Conservation (phyloP, 2,888 invertebrate genomes). For the Sclerodermus sp. region DNA sequence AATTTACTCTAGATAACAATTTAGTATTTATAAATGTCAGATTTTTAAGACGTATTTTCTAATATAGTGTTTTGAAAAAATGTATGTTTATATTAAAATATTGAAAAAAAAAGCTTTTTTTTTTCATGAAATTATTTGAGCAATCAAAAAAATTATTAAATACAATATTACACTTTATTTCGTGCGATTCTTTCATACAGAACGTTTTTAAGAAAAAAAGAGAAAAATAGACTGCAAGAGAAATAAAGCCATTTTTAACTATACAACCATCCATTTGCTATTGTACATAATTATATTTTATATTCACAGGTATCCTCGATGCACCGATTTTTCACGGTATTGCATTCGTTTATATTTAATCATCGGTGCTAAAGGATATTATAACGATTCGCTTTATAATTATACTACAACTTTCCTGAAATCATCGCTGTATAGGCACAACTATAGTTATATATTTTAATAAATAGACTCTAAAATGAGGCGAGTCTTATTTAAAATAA, state of each 20-base stretch:
- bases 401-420: background rate
- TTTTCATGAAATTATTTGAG: too few species aligned
- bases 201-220: slow-evolving; percentile 14
- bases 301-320: background rate
- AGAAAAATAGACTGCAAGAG: slow-evolving; percentile 14
- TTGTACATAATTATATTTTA: slow-evolving; percentile 21
- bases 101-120: too few species aligned
- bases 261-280: slow-evolving; percentile 33
- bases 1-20: too few species aligned
- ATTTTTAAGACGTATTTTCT: too few species aligned
- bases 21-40: too few species aligned
- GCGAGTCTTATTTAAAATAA: slow-evolving; percentile 16
- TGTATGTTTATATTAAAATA: too few species aligned
- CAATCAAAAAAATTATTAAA: slow-evolving; percentile 9
- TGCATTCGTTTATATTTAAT: background rate
- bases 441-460: slow-evolving; percentile 16
- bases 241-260: slow-evolving; percentile 22
- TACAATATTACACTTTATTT: slow-evolving; percentile 35
- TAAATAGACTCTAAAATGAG: slow-evolving; percentile 11
- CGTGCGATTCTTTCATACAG: slow-evolving; percentile 27
- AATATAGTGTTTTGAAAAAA: too few species aligned
- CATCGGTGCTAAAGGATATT: background rate
- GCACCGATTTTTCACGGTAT: background rate
- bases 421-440: slow-evolving; percentile 14
- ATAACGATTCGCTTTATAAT: background rate